Evolutionary conservation across 2,888 invertebrate species (phyloP).

Genomic region (Drosophila parthenogenetica): DNA sequence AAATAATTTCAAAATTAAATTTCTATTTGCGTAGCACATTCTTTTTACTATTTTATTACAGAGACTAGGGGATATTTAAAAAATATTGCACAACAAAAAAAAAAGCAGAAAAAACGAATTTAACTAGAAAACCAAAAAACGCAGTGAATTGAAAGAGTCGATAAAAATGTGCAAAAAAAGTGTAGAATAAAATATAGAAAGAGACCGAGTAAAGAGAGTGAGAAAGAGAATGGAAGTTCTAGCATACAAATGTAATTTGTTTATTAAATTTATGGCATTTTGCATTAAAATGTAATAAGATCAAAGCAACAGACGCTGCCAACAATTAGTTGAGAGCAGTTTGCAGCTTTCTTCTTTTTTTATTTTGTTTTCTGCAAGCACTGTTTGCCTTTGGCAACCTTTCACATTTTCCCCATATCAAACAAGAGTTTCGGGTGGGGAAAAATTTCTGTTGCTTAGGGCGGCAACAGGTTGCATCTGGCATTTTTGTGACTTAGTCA

Average conservation of each 20-base stretch:
- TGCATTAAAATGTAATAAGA: conserved; percentile 31
- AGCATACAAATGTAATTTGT: conserved; percentile 21
- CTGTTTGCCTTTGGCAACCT: conserved; percentile 7
- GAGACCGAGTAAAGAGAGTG: too few relatives aligned
- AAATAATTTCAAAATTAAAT: too few relatives aligned
- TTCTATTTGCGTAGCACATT: too few relatives aligned
- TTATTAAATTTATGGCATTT: conserved; percentile 11
- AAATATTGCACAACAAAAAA: not conserved
- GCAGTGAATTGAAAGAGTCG: conserved; percentile 56
- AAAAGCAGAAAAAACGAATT: not conserved
- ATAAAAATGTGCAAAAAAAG: conserved; percentile 37
- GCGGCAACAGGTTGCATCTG: conserved; percentile 22
- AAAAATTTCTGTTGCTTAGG: not conserved
- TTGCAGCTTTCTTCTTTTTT: not conserved
- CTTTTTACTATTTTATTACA: too few relatives aligned
- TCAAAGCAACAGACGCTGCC: conserved; percentile 19
- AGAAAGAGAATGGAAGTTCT: not conserved
- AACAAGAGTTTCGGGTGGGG: not conserved
- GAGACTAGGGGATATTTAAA: conserved; percentile 1
- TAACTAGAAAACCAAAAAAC: conserved; percentile 24
- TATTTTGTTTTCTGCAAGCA: not conserved
- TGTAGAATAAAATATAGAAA: not conserved
- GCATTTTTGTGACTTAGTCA: conserved; percentile 14
- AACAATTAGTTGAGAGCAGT: conserved; percentile 23
- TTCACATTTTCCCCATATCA: conserved; percentile 17